A percentile compares a stretch with the other conserved stretches of the same genome.
These are phyloP conservation scores for Montipora capricornis DNA, from an alignment of 64 coral and sea anemone species.

Conservation along the genomic window DNA sequence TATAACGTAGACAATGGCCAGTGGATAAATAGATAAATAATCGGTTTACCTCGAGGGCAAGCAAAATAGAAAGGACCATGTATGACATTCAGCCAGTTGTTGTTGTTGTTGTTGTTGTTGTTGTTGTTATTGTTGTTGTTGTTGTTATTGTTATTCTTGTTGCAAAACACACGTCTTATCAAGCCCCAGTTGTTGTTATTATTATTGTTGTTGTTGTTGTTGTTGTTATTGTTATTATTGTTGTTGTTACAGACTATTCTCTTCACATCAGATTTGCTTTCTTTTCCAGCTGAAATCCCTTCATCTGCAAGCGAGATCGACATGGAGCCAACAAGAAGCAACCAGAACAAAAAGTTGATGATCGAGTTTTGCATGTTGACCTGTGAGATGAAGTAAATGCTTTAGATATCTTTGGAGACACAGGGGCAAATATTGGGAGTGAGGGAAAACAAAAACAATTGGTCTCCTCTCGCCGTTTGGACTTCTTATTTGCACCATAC, in stretches of 20 bases:
- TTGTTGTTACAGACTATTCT: conserved; percentile 6
- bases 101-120: conserved; percentile 10
- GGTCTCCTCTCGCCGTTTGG: too few species aligned
- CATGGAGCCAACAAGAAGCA: neutral
- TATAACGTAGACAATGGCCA: too few species aligned
- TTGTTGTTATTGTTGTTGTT: conserved; percentile 25
- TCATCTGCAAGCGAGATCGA: neutral
- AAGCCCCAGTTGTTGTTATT: conserved; percentile 9
- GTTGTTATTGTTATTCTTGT: conserved; percentile 12
- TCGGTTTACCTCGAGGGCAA: conserved; percentile 1
- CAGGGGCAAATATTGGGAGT: too few species aligned
- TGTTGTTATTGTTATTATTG: conserved; percentile 10
- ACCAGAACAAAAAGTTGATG: neutral
- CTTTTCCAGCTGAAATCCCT: conserved; percentile 2
- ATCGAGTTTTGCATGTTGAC: neutral
- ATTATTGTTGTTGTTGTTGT: neutral
- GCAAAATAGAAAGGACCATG: neutral
- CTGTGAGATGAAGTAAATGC: neutral
- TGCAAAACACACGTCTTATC: conserved; percentile 4
- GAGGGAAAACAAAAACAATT: too few species aligned
- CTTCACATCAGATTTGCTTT: conserved; percentile 1
- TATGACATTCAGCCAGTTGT: neutral
- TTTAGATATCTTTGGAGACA: too few species aligned
- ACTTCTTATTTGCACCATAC: too few species aligned
- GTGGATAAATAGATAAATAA: neutral